Percentiles rank a stretch among this genome's conserved stretches.
Conservation (phyloP, 2,113 vertebrate species). For the Xiphorhynchus elegans region DNA sequence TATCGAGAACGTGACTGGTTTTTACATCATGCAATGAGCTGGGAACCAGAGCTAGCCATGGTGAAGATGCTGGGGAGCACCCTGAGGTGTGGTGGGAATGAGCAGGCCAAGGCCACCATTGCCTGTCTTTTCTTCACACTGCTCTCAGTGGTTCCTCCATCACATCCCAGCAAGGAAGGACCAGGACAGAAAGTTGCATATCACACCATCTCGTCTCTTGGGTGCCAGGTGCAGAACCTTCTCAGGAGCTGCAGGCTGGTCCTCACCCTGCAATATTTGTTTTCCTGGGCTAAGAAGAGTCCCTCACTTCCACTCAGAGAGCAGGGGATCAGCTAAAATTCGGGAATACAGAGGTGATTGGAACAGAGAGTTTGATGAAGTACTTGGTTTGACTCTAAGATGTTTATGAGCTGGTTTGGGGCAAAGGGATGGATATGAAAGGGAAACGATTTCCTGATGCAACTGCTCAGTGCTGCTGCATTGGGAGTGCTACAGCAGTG, state of each 20-base stretch:
- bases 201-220: background rate
- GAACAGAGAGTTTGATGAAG: background rate
- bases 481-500: background rate
- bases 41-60: fast-evolving
- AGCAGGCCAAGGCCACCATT: background rate
- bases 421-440: background rate
- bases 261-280: background rate
- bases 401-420: background rate
- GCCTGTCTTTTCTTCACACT: background rate
- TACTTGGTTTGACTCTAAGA: background rate
- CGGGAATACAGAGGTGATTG: background rate
- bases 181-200: background rate
- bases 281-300: background rate
- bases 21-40: background rate
- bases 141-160: background rate
- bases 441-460: background rate
- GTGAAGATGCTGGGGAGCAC: background rate
- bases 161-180: background rate
- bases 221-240: background rate
- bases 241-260: background rate
- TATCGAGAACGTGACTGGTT: background rate
- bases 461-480: background rate
- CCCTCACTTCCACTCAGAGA: background rate
- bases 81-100: background rate
- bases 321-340: background rate